phyloP scores from a whole-genome alignment of 2,797 vertebrate genomes.

The Cryptoblepharus egeriae region DNA sequence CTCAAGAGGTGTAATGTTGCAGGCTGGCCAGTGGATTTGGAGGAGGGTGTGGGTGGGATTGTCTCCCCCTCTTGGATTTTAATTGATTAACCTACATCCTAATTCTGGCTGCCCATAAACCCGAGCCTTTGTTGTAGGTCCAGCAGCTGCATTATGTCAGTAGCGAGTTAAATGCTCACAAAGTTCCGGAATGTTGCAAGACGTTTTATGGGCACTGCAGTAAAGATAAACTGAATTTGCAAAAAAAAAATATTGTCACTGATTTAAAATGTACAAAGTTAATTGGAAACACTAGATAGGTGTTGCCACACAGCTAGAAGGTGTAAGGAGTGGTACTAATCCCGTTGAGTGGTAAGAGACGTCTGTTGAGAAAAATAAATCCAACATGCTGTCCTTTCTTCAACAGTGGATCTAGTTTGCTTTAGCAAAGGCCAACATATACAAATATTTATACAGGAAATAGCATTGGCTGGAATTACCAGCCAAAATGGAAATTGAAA shows the following conservation, averaged over 20 bases:
- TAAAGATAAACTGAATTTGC: constrained; percentile 95
- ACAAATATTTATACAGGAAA: constrained; percentile 17
- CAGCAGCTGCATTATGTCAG: constrained; percentile 95
- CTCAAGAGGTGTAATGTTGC: constrained; percentile 50
- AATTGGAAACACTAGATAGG: constrained; percentile 95
- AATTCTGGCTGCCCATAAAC: constrained; percentile 96
- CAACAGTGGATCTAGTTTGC: constrained; percentile 7
- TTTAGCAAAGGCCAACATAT: neutral
- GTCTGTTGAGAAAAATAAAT: neutral
- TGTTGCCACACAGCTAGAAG: constrained; percentile 85
- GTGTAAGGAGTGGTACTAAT: constrained; percentile 77
- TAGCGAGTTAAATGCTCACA: constrained; percentile 94
- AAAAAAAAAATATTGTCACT: constrained; percentile 77
- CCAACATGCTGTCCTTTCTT: constrained; percentile 1
- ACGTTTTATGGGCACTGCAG: constrained; percentile 93
- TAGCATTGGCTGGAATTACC: constrained; percentile 7
- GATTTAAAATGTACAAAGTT: constrained; percentile 88
- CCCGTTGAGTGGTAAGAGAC: constrained; percentile 23
- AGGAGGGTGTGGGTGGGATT: constrained; percentile 41
- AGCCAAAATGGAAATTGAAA: constrained; percentile 44
- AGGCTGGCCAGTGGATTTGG: constrained; percentile 52
- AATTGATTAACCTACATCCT: constrained; percentile 96
- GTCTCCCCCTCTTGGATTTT: constrained; percentile 86
- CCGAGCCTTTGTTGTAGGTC: constrained; percentile 93
- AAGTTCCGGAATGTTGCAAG: constrained; percentile 97